Conservation (phyloP, 2,113 vertebrate genomes). For the Piprites chloris region DNA sequence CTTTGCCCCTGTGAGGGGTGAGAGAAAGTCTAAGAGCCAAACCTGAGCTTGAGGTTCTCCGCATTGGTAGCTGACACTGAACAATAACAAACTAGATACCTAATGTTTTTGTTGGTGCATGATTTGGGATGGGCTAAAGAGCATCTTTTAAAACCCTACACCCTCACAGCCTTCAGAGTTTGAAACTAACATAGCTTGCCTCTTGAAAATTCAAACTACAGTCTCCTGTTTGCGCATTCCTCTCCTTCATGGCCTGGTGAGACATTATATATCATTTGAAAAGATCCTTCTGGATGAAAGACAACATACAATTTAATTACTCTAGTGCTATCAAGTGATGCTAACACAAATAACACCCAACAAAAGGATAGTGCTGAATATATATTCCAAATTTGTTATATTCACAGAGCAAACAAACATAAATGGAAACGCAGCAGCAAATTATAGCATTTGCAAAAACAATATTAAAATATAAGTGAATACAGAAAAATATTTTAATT, state of each 20-base stretch:
- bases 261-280: not conserved
- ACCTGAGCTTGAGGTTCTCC: not conserved
- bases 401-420: slow-evolving; percentile 57
- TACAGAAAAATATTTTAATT: slow-evolving; percentile 81
- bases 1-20: not conserved
- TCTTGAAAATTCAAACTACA: not conserved
- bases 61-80: not conserved
- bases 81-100: not conserved
- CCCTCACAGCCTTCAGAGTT: not conserved
- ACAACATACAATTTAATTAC: slow-evolving; percentile 28
- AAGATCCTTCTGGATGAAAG: slow-evolving; percentile 40
- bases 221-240: not conserved
- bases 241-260: not conserved
- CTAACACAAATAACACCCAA: slow-evolving; percentile 54
- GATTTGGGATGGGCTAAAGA: not conserved
- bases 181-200: not conserved
- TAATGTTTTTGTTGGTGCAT: not conserved
- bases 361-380: slow-evolving; percentile 60
- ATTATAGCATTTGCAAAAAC: slow-evolving; percentile 67
- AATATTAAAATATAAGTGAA: slow-evolving; percentile 79
- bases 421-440: slow-evolving; percentile 66
- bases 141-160: not conserved
- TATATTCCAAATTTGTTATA: slow-evolving; percentile 41
- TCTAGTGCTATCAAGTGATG: slow-evolving; percentile 44
- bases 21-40: not conserved